Conservation (phyloP, 2,888 invertebrate species). For the Venustoraphidia nigricollis region DNA sequence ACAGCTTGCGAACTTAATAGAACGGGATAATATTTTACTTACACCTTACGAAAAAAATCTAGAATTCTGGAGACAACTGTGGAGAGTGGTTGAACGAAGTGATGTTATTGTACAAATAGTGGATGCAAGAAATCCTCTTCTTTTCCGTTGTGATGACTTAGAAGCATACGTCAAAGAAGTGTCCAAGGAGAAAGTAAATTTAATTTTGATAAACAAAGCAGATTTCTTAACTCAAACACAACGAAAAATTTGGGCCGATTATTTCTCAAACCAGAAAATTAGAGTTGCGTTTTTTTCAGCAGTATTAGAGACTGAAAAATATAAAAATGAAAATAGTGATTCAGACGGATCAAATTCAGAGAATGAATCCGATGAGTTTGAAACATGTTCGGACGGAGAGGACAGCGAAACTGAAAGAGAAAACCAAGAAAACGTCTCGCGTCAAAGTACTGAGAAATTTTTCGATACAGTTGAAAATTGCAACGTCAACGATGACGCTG, state of each 20-base stretch:
- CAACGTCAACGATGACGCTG: neutral
- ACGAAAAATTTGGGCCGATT: constrained; percentile 69
- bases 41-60: constrained; percentile 97
- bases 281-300: constrained; percentile 88
- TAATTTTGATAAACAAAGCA: constrained; percentile 89
- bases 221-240: constrained; percentile 76
- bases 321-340: constrained; percentile 19
- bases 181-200: constrained; percentile 50
- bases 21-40: constrained; percentile 62
- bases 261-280: constrained; percentile 56
- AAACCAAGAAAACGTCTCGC: constrained; percentile 35
- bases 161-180: constrained; percentile 75
- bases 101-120: constrained; percentile 88
- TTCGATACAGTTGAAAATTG: constrained; percentile 17
- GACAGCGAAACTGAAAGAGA: constrained; percentile 12
- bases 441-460: constrained; percentile 37
- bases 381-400: constrained; percentile 2
- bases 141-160: constrained; percentile 77
- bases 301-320: constrained; percentile 37
- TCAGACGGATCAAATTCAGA: constrained; percentile 11
- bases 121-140: constrained; percentile 88
- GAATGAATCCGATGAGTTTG: constrained; percentile 10
- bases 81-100: constrained; percentile 95
- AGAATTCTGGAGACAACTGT: constrained; percentile 96
- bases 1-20: constrained; percentile 60